These are phyloP conservation scores for Sitta europaea DNA, from an alignment of 2,113 vertebrate species.

Conservation along the genomic window DNA sequence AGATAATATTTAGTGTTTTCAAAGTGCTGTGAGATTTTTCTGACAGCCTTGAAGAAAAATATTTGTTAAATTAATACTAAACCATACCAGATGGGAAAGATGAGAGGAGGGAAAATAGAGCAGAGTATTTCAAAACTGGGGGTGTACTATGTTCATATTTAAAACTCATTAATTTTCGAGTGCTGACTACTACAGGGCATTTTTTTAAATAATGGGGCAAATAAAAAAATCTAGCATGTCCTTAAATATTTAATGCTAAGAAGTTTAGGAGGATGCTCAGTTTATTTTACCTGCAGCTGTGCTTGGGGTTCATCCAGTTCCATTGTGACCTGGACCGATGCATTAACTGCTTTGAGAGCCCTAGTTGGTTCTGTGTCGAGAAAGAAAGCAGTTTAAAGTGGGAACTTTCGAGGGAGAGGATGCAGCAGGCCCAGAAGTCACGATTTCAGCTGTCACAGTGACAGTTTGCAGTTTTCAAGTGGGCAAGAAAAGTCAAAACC, in stretches of 20 bases:
- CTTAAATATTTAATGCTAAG: neutral
- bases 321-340: neutral
- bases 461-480: neutral
- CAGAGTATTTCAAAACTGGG: conserved; percentile 9
- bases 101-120: neutral
- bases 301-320: neutral
- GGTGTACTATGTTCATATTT: neutral
- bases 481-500: neutral
- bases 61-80: conserved; percentile 16
- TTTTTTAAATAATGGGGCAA: neutral
- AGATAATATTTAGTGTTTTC: conserved; percentile 5
- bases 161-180: conserved; percentile 16
- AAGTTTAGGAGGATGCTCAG: neutral
- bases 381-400: neutral
- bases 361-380: neutral
- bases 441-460: neutral
- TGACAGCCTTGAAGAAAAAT: conserved; percentile 33
- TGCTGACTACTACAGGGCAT: neutral
- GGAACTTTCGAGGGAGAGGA: neutral
- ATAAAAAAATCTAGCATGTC: neutral
- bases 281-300: neutral
- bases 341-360: neutral
- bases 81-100: conserved; percentile 25
- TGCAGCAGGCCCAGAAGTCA: neutral
- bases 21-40: neutral